Base-by-base conservation (phyloP, 2,113 vertebrate species). In the Nothoprocta pentlandii region DNA sequence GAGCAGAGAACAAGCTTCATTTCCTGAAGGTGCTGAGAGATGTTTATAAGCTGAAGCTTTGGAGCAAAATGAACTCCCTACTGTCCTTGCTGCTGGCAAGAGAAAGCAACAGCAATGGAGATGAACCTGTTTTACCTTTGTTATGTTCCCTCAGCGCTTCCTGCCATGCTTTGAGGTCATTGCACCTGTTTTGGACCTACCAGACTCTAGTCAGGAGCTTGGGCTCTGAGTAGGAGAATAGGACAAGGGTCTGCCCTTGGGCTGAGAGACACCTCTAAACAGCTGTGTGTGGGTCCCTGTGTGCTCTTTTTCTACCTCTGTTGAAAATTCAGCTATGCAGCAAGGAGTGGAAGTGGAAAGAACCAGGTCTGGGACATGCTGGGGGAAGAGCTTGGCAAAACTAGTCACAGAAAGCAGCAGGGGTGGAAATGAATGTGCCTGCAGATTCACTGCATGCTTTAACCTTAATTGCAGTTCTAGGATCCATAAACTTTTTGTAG, bases 341-440 rank as follows among this genome's bases (percentile, higher is more conserved):
- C 36, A n/a, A 62, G 61, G n/a, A 62, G 3, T 22, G 26, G 53
- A 20, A 12, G n/a, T 62, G 61, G 34, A 21, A 62, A 36, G 36
- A 22, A 36, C 47, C 0, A 23, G 0, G 25, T 7, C 32, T 56
- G 44, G 36, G 36, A 3, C 46, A 46, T 2, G 21, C 2, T 42
- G 36, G 30, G 28, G 54, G 54, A 56, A 56, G 54, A 32, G 42
- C 62, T 76, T 86, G 54, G 62, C 62, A 30, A 2, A 68, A 25
- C 51, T 1, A n/a, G 51, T 28, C 41, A 11, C 32, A 16, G 61
- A 34, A 44, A 46, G 15, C 22, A 11, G 41, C 34, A 2, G 12
- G 49, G 39, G 32, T 2, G 5, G 46, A 42, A 26, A 0, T 9
- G 6, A 61, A 69, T 2, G 2, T 2, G 28, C 54, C 76, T 36